phyloP scores from a whole-genome alignment of 2,797 vertebrate species.

The Eulemur albifrons region DNA sequence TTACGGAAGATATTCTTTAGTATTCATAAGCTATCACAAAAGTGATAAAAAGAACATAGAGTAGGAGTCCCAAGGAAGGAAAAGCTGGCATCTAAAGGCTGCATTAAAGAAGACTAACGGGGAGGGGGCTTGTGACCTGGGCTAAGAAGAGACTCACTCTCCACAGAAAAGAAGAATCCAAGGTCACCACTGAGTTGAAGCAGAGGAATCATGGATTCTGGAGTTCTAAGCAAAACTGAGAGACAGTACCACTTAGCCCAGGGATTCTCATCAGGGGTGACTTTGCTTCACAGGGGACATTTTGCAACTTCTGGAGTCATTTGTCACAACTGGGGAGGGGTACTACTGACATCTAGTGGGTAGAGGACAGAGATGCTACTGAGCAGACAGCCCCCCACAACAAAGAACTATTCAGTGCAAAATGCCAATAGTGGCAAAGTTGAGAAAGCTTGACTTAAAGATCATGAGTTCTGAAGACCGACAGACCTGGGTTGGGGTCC shows the following conservation, averaged over 20 bases:
- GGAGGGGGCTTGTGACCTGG: background rate
- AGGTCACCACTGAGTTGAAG: background rate
- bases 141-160: background rate
- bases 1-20: background rate
- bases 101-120: background rate
- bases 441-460: background rate
- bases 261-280: background rate
- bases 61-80: background rate
- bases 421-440: background rate
- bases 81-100: background rate
- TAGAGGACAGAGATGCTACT: background rate
- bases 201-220: background rate
- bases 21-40: background rate
- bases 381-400: background rate
- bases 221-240: background rate
- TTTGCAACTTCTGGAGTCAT: background rate
- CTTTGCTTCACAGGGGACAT: background rate
- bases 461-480: background rate
- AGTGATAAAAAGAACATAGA: background rate
- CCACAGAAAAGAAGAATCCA: background rate
- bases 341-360: slow-evolving; percentile 3
- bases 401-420: background rate
- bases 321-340: background rate
- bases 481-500: background rate
- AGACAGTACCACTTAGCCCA: background rate